phyloP scores from a whole-genome alignment of 2,888 invertebrate genomes.

The Hydrotaea cyrtoneurina region DNA sequence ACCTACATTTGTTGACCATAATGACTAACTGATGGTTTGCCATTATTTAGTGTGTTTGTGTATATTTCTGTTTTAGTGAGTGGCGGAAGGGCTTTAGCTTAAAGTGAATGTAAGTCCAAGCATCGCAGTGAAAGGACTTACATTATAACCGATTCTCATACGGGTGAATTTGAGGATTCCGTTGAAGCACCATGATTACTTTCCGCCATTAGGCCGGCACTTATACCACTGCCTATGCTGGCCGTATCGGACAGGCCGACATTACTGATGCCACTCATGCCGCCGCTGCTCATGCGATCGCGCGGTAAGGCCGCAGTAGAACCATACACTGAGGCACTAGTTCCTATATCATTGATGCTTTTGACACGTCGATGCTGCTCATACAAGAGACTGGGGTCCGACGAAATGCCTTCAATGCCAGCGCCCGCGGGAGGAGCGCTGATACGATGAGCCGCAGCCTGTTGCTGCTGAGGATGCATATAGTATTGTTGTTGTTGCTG shows the following conservation, averaged over 20 bases:
- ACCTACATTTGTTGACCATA: constrained; percentile 68
- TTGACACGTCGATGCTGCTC: constrained; percentile 80
- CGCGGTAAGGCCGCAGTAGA: constrained; percentile 51
- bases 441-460: constrained; percentile 74
- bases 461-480: constrained; percentile 32
- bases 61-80: background rate
- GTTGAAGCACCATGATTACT: constrained; percentile 69
- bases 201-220: constrained; percentile 58
- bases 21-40: constrained; percentile 52
- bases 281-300: constrained; percentile 51
- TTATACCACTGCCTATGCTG: constrained; percentile 55
- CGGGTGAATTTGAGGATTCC: constrained; percentile 76
- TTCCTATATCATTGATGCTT: constrained; percentile 80
- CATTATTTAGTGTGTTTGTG: constrained; percentile 5
- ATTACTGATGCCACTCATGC: constrained; percentile 35
- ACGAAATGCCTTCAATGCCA: constrained; percentile 67
- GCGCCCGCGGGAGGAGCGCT: constrained; percentile 78
- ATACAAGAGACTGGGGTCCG: constrained; percentile 76
- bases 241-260: constrained; percentile 49
- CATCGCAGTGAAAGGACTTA: constrained; percentile 58
- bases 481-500: constrained; percentile 72
- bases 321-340: constrained; percentile 69
- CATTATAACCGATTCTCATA: constrained; percentile 76
- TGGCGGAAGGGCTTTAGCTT: background rate
- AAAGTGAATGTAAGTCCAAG: constrained; percentile 49